Evolutionary conservation across 2,888 invertebrate species (phyloP), one percentile per base, ranked within the genome.

Genomic region (Meghimatium bilineatum): DNA sequence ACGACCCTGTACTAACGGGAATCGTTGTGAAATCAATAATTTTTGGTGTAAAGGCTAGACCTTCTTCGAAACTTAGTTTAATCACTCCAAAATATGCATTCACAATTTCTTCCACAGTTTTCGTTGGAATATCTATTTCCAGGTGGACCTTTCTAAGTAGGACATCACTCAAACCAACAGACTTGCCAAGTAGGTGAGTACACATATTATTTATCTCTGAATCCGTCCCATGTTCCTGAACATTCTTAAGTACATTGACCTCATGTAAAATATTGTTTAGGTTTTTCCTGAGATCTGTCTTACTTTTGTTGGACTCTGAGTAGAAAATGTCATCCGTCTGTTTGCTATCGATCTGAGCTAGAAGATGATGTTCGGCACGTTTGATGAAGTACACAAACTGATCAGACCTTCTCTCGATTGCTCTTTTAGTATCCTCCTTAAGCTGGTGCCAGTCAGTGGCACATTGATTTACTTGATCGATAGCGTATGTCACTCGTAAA

Each of bases 301-400:
- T 83, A 17, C 85, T 78, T 23, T 44, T 69, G 32, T 87, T 87
- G 20, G 82, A 78, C 6, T 78, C 85, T 26, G 52, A 32, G 36
- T 82, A 71, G 77, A 88, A 86, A 52, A 69, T 44, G 29, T 87
- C 85, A 63, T 86, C 85, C 38, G 84, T 72, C 26, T 84, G 72
- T 20, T 84, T 69, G 63, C 81, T 74, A 44, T 90, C 90, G 14
- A 90, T 85, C 26, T 88, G 85, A 0, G 88, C 75, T 3, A 90
- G 71, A 20, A 90, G 87, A 78, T 87, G 85, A 77, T 88, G 84
- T 79, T 91, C 91, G 63, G 87, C 85, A 8, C 85, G 83, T 72
- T 87, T 86, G 23, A 90, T 86, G 60, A 85, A 83, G 63, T 88
- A 87, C 76, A 90, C 89, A 17, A 90, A 87, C 76, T 87, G 86